Base-by-base conservation (phyloP, 1,140 invertebrate species). In the Pygmarrhopalites habei region DNA sequence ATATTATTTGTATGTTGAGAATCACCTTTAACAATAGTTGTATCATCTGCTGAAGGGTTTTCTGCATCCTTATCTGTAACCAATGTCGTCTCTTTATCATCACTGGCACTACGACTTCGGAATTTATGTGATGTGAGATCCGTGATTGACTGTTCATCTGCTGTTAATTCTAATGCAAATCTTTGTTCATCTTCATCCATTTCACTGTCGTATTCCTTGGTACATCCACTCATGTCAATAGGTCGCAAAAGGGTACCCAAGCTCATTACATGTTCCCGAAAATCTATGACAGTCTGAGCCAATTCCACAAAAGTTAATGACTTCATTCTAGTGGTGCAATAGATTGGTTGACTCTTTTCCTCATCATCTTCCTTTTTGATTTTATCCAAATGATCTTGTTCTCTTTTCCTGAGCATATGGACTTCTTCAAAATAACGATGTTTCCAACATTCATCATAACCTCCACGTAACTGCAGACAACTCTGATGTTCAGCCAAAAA, bases 341-440 rank as follows among this genome's bases (percentile, higher is more conserved):
- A 25, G 3, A 43, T 5, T 1, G 21, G 2, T 10, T n/a, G n/a
- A 29, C 15, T 28, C 26, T 53, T 52, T 43, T 61, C 47, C 1
- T 61, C 59, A 5, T 25, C 12, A 1, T 1, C 23, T n/a, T 17
- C 30, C 29, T 52, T 61, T 23, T 32, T 23, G 17, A 3, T 2
- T 30, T 25, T 47, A 2, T 53, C 43, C 64, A 52, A 7, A 19
- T 43, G 2, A 32, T 25, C 1, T 60, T 43, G 7, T 57, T 41
- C 15, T 53, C 19, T 30, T 30, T 29, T 17, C 25, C 17, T 7
- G 14, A 23, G 7, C 46, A 49, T 60, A 80, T 82, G 71, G 25
- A 83, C 85, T 78, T 89, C 86, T 58, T 80, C 76, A 21, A 89
- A 61, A 44, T 85, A 75, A 66, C 80, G 77, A 43, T 81, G 75